Evolutionary conservation across 2,888 invertebrate species (phyloP), one percentile per base, ranked within the genome.

Genomic region (Noctua janthe): DNA sequence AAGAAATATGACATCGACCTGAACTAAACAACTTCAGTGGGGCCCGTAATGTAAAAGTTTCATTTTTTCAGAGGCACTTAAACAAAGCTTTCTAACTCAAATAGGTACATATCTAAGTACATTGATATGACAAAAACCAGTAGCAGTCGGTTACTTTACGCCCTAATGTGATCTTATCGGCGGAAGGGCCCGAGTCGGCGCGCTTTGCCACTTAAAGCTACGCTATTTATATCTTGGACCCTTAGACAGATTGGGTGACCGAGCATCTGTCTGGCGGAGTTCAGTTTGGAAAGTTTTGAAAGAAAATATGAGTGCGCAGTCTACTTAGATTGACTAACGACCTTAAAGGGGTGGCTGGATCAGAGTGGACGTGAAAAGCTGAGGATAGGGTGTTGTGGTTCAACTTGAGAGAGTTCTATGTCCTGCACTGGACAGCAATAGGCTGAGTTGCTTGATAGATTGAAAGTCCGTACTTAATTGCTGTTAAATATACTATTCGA

Each of bases 161-260:
- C 94, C 94, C 96, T 97, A 97, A 97, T 97, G 95, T 92, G 96
- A 96, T 96, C 94, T 96, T 96, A 97, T 97, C 97, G 89, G 89
- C 81, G 90, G 94, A 95, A 95, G 96, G 95, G 94, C 92, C 93
- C 91, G 89, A 91, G 94, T 91, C 96, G 96, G 96, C 95, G 93
- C 93, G 93, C 96, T 96, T 96, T 95, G 93, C 96, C 95, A 96
- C 96, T 96, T 97, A 94, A 95, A 95, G 93, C 92, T 93, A 92
- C 66, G 94, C 96, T 97, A 97, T 97, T 96, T 96, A 96, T 97
- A 96, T 94, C 94, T 91, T 87, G 91, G 93, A 93, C 92, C 93
- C 92, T 91, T 91, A 91, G 88, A 93, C 91, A 92, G 93, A 94
- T 94, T 93, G 94, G 92, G 93, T 92, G 90, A 92, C 90, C 90